phyloP scores from a whole-genome alignment of 2,888 invertebrate species.

The Diplolepis rosae region DNA sequence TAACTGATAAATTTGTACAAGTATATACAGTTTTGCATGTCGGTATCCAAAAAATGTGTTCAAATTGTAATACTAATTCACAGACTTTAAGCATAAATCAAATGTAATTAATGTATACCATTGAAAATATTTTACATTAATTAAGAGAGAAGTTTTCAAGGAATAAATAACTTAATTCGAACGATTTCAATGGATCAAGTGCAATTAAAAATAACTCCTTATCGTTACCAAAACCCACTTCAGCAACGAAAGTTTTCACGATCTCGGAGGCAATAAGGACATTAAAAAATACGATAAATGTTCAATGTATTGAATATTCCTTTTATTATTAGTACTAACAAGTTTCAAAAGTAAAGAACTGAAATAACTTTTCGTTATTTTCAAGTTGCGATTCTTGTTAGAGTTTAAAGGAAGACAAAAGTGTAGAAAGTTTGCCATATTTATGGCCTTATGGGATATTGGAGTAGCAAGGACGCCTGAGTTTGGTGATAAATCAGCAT shows the following conservation, averaged over 20 bases:
- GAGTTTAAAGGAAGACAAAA: background rate
- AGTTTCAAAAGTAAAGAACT: background rate
- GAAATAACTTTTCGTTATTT: background rate
- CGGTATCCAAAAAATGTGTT: background rate
- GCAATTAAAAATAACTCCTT: constrained; percentile 12
- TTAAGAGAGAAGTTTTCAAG: constrained; percentile 1
- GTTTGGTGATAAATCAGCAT: constrained; percentile 19
- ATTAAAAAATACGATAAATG: background rate
- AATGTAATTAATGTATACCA: background rate
- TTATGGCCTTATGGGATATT: constrained; percentile 8
- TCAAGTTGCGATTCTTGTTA: background rate
- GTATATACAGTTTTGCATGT: background rate
- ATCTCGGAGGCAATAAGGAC: background rate
- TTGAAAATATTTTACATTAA: background rate
- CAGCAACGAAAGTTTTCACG: background rate
- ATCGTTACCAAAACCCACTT: background rate
- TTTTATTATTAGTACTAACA: background rate
- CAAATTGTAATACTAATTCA: background rate
- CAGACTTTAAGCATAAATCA: background rate
- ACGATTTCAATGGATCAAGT: constrained; percentile 2
- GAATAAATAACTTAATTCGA: background rate
- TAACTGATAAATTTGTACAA: background rate
- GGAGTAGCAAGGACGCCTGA: background rate
- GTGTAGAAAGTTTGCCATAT: background rate
- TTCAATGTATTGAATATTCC: background rate